Percentiles rank a stretch among this genome's conserved stretches.
These are phyloP conservation scores for Galeopsomyia nigrocyanea DNA, from an alignment of 2,888 invertebrate genomes.

Conservation along the genomic window DNA sequence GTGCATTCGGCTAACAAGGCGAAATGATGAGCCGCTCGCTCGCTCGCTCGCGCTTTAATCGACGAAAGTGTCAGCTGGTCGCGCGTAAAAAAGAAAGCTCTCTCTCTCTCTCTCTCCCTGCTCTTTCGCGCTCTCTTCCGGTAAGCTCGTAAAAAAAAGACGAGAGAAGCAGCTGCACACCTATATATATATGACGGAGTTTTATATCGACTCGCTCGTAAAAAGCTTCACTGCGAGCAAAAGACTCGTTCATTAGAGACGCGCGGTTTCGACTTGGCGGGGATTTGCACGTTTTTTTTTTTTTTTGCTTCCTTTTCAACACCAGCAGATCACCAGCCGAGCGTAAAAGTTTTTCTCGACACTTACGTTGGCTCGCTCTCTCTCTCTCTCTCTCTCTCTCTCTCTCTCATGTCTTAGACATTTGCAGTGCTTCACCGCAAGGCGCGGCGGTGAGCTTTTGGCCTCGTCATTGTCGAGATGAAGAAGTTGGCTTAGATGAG, in stretches of 20 bases:
- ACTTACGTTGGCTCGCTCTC: not conserved
- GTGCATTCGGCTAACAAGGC: conserved; percentile 36
- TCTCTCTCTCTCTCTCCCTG: not conserved
- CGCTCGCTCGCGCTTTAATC: conserved; percentile 28
- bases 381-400: not conserved
- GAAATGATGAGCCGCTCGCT: conserved; percentile 22
- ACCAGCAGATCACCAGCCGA: no score
- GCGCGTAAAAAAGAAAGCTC: conserved; percentile 29
- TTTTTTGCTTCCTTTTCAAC: no score
- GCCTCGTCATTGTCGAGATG: no score
- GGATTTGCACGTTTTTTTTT: conserved; percentile 21
- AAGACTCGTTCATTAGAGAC: conserved; percentile 55
- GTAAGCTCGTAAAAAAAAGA: conserved; percentile 28
- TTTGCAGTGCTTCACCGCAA: conserved; percentile 1
- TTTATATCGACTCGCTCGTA: no score
- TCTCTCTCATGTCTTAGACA: not conserved
- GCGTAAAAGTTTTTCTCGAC: no score
- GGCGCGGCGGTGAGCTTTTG: no score
- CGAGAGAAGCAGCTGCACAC: not conserved
- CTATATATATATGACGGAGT: conserved; percentile 34
- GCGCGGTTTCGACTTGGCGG: conserved; percentile 52
- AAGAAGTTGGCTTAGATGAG: no score
- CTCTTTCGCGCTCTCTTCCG: not conserved
- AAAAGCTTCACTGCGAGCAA: not conserved
- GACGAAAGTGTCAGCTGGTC: conserved; percentile 34